Evolutionary conservation across 2,797 vertebrate genomes (phyloP).

Genomic region (Aulostomus chinensis): DNA sequence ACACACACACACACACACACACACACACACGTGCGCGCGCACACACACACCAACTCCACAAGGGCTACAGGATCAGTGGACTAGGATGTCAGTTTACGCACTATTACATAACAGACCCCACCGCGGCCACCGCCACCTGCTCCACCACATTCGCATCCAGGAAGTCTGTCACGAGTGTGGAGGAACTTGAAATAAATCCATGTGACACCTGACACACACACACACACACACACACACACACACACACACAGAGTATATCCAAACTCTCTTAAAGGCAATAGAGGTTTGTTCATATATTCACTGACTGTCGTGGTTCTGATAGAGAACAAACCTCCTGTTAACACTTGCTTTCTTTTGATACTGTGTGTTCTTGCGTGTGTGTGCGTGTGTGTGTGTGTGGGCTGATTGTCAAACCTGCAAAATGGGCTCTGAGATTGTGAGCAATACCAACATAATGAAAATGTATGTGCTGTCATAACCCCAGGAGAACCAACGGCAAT

Average conservation of each 20-base stretch:
- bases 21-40: not conserved
- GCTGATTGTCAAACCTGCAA: slow-evolving; percentile 38
- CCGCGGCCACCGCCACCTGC: not conserved
- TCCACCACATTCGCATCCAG: not conserved
- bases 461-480: slow-evolving; percentile 48
- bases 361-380: slow-evolving; percentile 18
- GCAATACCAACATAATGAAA: slow-evolving; percentile 65
- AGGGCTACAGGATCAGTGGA: slow-evolving; percentile 70
- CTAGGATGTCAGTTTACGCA: slow-evolving; percentile 52
- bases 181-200: slow-evolving; percentile 19
- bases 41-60: slow-evolving; percentile 2
- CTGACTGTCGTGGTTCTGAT: slow-evolving; percentile 17
- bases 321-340: slow-evolving; percentile 38
- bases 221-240: slow-evolving; percentile 18
- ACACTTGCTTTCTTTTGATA: slow-evolving; percentile 53
- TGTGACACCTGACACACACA: slow-evolving; percentile 8
- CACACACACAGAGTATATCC: slow-evolving; percentile 10
- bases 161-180: slow-evolving; percentile 6
- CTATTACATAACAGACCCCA: slow-evolving; percentile 6
- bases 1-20: not conserved
- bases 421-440: slow-evolving; percentile 59
- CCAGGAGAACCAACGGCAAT: slow-evolving; percentile 60
- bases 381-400: slow-evolving; percentile 16
- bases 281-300: slow-evolving; percentile 49
- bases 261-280: slow-evolving; percentile 63